These are phyloP conservation scores for Drosophila serrata DNA, from an alignment of 1,140 invertebrate genomes.

Conservation along the genomic window DNA sequence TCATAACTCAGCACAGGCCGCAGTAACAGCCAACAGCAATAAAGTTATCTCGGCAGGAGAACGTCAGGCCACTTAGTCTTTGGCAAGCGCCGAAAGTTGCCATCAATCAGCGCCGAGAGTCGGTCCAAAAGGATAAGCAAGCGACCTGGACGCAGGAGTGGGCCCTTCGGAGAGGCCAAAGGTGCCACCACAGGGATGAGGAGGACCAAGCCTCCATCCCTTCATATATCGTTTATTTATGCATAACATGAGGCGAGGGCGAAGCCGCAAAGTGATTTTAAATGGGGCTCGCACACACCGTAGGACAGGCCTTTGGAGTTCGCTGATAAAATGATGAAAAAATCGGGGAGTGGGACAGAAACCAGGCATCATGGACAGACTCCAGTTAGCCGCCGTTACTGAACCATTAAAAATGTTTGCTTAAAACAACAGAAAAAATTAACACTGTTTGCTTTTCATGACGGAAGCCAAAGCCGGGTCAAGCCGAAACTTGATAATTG, in stretches of 20 bases:
- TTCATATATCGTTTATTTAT: conserved; percentile 60
- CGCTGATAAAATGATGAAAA: conserved; percentile 21
- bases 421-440: conserved; percentile 12
- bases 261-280: conserved; percentile 69
- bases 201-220: background rate
- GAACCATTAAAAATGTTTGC: conserved; percentile 31
- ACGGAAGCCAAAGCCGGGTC: background rate
- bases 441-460: background rate
- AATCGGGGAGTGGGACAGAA: background rate
- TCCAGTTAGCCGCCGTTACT: conserved; percentile 17
- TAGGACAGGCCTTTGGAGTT: conserved; percentile 30
- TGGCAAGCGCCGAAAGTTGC: conserved; percentile 46
- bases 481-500: conserved; percentile 1
- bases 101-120: conserved; percentile 56
- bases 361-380: background rate
- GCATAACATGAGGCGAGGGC: conserved; percentile 60
- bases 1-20: conserved; percentile 61
- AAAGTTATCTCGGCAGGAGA: conserved; percentile 46
- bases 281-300: conserved; percentile 45
- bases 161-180: conserved; percentile 9
- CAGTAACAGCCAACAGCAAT: conserved; percentile 32
- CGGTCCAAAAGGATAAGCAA: conserved; percentile 51
- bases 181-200: background rate
- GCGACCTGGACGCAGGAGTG: conserved; percentile 39
- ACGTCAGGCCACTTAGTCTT: conserved; percentile 40